Evolutionary conservation across 2,888 invertebrate genomes (phyloP), one percentile per base, ranked within the genome.

Genomic region (Conchocele bisecta): DNA sequence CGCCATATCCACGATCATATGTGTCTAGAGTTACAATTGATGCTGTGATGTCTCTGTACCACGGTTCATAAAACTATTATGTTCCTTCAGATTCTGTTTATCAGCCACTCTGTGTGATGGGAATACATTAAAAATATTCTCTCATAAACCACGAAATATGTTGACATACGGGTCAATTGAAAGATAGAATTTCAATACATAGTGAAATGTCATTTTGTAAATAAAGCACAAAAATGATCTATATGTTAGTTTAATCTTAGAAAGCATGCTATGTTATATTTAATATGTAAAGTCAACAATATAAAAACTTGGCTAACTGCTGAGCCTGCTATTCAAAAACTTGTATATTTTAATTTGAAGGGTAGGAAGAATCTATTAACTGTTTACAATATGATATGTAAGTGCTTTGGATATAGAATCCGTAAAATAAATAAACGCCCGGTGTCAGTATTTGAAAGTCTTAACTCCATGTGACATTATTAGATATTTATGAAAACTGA

Each of bases 321-420:
- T 31, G 33, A 33, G 51, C 2, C 33, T 9, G 17, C 22, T 15
- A 33, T 33, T 33, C 13, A 20, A 3, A 51, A n/a, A 7, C 2
- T 9, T 22, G 20, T 46, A 20, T 51, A 20, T 33, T 31, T n/a
- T 51, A 51, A 51, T 51, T 51, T 51, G 51, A 51, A 22, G 51
- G 51, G 33, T 51, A 51, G 51, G 7, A 33, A 33, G 22, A 51
- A 51, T 48, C 31, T 31, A 51, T 35, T 51, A 33, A 33, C 51
- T 51, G 35, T 51, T 51, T 31, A 51, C 51, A 51, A 51, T 33
- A 51, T 51, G 51, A 51, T 51, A 51, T 51, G 51, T 51, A 51
- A 51, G 51, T 51, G 31, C 11, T 9, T 9, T 13, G 22, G n/a
- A 31, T 22, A 51, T 20, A 51, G 35, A 51, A 51, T 15, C 31